Evolutionary conservation across 2,113 vertebrate species (phyloP).

Genomic region (Athene noctua): DNA sequence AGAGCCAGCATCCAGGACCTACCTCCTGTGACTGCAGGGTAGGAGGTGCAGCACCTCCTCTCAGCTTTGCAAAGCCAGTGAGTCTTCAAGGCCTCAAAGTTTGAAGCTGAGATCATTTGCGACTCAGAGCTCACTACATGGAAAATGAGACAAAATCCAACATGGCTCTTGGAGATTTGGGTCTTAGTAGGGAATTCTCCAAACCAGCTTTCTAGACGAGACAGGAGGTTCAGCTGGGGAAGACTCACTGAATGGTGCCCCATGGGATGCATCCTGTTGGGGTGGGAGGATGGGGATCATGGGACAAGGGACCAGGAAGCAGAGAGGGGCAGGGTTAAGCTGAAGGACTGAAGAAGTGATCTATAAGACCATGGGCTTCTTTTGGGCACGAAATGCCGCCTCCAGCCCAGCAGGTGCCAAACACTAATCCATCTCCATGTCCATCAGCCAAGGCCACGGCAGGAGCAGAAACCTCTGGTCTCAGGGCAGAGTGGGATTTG

Average conservation of each 20-base stretch:
- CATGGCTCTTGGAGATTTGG: background rate
- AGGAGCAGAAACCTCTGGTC: background rate
- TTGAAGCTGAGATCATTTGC: background rate
- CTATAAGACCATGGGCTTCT: background rate
- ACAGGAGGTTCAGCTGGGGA: background rate
- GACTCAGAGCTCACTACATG: background rate
- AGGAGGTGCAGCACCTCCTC: accelerated
- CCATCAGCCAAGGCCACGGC: background rate
- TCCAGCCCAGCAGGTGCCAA: background rate
- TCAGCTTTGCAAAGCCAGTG: background rate
- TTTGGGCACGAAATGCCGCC: background rate
- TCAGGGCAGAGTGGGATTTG: accelerated
- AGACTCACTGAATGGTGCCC: background rate
- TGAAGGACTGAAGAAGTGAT: background rate
- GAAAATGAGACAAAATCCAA: background rate
- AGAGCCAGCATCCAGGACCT: background rate
- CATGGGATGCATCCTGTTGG: accelerated
- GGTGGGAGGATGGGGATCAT: background rate
- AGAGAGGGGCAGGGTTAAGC: background rate
- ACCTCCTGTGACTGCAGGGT: accelerated
- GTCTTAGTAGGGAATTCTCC: background rate
- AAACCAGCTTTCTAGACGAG: background rate
- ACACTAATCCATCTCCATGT: background rate
- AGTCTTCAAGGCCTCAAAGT: background rate
- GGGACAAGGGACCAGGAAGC: accelerated